Percentiles rank a stretch among this genome's conserved stretches.
Evolutionary conservation across 2,797 vertebrate species (phyloP).

Genomic region (Xyrichtys novacula): DNA sequence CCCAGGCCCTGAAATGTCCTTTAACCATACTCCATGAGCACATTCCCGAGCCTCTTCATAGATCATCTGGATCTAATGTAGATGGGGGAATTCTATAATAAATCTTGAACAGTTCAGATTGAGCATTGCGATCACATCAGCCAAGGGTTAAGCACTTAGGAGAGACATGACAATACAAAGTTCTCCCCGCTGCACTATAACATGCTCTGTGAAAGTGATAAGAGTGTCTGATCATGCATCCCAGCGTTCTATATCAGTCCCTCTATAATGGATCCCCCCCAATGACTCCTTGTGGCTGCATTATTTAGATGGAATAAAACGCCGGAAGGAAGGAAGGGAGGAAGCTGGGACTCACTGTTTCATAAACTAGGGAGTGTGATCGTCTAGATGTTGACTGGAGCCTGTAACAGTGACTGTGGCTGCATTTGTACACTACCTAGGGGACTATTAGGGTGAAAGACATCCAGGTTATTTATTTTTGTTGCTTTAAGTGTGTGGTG

Average conservation of each 20-base stretch:
- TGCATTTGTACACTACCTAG: conserved; percentile 48
- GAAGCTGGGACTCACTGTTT: conserved; percentile 67
- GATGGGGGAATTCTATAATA: conserved; percentile 54
- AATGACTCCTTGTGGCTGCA: conserved; percentile 78
- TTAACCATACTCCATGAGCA: conserved; percentile 65
- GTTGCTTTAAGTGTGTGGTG: conserved; percentile 19
- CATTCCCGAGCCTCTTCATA: conserved; percentile 48
- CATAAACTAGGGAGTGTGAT: conserved; percentile 61
- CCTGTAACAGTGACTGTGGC: conserved; percentile 50
- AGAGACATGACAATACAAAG: conserved; percentile 78
- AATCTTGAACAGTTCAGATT: conserved; percentile 57
- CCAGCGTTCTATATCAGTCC: conserved; percentile 77
- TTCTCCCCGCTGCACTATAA: conserved; percentile 76
- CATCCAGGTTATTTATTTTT: conserved; percentile 42
- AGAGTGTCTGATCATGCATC: conserved; percentile 78
- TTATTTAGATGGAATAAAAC: conserved; percentile 84
- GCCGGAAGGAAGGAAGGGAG: conserved; percentile 73
- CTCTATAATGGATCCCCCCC: conserved; percentile 78
- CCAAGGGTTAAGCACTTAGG: conserved; percentile 81
- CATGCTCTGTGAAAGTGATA: conserved; percentile 78
- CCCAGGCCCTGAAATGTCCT: conserved; percentile 68
- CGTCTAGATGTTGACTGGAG: conserved; percentile 68
- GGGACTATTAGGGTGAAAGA: conserved; percentile 52
- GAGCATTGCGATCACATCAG: conserved; percentile 62
- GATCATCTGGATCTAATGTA: conserved; percentile 71